A percentile compares a stretch with the other conserved stretches of the same genome.
Evolutionary conservation across 2,888 invertebrate species (phyloP).

Genomic region (Calameuta filiformis): DNA sequence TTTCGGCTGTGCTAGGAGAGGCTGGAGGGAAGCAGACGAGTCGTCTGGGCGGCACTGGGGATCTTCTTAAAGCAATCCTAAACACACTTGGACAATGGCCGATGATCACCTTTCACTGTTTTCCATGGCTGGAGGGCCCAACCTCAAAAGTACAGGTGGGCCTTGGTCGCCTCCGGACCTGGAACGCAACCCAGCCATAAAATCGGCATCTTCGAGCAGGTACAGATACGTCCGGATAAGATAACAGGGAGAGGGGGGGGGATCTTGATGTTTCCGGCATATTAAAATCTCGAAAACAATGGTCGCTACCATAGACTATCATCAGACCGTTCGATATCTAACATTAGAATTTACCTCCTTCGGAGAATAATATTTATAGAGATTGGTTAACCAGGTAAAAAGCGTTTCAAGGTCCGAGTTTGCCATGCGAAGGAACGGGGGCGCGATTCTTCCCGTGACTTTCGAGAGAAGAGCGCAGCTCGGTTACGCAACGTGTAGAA

Average conservation of each 20-base stretch:
- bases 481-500: not conserved
- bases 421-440: conserved; percentile 29
- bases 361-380: not conserved
- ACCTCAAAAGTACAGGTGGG: conserved; percentile 35
- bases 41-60: not conserved
- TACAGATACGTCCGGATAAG: conserved; percentile 35
- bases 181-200: conserved; percentile 29
- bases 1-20: too few relatives aligned
- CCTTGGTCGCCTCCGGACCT: conserved; percentile 11
- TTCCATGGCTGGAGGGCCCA: conserved; percentile 1
- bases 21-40: not conserved
- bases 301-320: not conserved
- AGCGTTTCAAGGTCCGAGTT: conserved; percentile 56
- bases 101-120: conserved; percentile 33
- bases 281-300: conserved; percentile 30
- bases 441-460: conserved; percentile 9
- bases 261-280: conserved; percentile 38
- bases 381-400: conserved; percentile 27
- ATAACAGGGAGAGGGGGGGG: conserved; percentile 16
- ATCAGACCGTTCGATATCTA: not conserved
- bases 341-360: not conserved
- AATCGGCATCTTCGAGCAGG: conserved; percentile 37
- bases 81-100: conserved; percentile 41
- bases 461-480: not conserved
- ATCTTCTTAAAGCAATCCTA: conserved; percentile 31